Percentiles rank a stretch among this genome's conserved stretches.
These are phyloP conservation scores for Sebastes schlegelii DNA, from an alignment of 2,113 vertebrate genomes.

Conservation along the genomic window DNA sequence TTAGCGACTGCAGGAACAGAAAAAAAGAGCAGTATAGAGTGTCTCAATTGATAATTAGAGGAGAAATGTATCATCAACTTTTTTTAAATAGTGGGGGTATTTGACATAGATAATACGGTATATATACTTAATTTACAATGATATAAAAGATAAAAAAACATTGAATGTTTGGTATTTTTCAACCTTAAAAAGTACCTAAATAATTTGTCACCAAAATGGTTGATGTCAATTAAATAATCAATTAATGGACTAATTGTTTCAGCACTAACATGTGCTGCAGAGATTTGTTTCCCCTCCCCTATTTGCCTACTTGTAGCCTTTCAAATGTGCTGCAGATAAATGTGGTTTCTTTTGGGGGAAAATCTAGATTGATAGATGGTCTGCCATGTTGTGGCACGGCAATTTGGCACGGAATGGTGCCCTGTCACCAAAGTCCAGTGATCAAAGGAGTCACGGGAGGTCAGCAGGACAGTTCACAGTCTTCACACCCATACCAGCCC, in stretches of 20 bases:
- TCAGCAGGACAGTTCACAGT: slow-evolving; percentile 64
- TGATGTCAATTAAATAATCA: not conserved
- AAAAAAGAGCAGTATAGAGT: no score
- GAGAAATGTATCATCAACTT: not conserved
- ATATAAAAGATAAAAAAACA: not conserved
- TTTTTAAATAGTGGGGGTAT: not conserved
- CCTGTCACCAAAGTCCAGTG: slow-evolving; percentile 68
- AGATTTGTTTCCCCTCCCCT: not conserved
- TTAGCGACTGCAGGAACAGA: no score
- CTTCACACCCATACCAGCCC: slow-evolving; percentile 49
- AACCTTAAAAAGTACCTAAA: not conserved
- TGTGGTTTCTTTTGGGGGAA: slow-evolving; percentile 20
- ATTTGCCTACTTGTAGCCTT: not conserved
- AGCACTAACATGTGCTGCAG: not conserved
- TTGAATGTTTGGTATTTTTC: not conserved
- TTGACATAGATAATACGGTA: not conserved
- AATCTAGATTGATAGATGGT: slow-evolving; percentile 67
- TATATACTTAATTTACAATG: not conserved
- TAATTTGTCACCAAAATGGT: not conserved
- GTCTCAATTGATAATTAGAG: no score
- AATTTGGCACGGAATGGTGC: slow-evolving; percentile 63
- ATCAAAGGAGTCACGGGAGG: slow-evolving; percentile 73
- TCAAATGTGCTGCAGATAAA: slow-evolving; percentile 28
- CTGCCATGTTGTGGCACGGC: slow-evolving; percentile 60
- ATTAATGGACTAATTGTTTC: not conserved